Evolutionary conservation across 1,140 invertebrate species (phyloP), one percentile per base, ranked within the genome.

Genomic region (Orchestia grillus): DNA sequence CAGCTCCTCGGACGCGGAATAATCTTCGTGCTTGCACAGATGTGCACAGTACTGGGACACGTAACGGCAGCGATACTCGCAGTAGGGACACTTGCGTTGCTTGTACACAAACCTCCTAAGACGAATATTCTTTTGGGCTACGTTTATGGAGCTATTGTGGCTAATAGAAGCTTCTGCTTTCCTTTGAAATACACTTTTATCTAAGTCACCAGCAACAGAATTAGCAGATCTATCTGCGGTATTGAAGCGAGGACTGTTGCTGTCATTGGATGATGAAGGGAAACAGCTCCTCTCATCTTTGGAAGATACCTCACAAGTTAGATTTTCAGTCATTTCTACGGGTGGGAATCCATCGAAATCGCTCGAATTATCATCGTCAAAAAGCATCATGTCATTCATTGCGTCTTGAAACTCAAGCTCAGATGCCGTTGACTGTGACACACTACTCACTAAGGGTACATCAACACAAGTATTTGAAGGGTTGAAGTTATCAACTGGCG

Each of bases 41-140:
- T 94, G 92, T 0, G 92, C 43, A 44, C 92, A 94, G 92, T 45
- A 94, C 43, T 45, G 92, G 19, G 92, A 94, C 43, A 94, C 92
- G 36, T 94, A 94, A n/a, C 92, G 92, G 36, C 43, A 45, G 44
- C 92, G 40, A 44, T 45, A 94, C 43, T 42, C 11, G 44, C 92
- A 94, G 44, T 94, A 94, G 36, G 92, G 92, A 94, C 92, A 94
- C 0, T 40, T 16, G 44, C 92, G 92, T 47, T 45, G 43, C 44
- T 94, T 94, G 92, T 94, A 94, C 41, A 90, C 43, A 90, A 90
- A 90, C 36, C 42, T 90, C 41, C 88, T 90, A 8, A 0, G 88
- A 4, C 41, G 8, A 42, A 8, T 90, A 36, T 36, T 8, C 62
- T 28, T 77, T 19, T 28, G 15, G 6, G 47, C 47, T 19, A 53